Evolutionary conservation across 2,797 vertebrate genomes (phyloP).

Genomic region (Alosa sapidissima): DNA sequence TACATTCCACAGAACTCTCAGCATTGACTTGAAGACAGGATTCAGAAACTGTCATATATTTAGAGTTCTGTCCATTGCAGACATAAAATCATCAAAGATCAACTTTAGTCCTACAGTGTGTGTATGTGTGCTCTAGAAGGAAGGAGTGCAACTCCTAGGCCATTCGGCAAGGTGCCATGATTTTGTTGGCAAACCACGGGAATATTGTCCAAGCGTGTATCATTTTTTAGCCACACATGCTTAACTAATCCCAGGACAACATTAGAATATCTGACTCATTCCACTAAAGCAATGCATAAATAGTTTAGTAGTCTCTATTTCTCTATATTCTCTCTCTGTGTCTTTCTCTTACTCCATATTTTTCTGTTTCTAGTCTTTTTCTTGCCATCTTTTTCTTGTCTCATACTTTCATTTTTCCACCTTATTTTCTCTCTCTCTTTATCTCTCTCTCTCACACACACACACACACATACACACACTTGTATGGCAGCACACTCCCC

Average conservation of each 20-base stretch:
- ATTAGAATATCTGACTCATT: not conserved
- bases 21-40: too few species aligned
- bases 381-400: not conserved
- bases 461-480: not conserved
- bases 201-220: not conserved
- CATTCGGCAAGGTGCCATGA: not conserved
- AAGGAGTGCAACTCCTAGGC: not conserved
- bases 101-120: too few species aligned
- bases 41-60: too few species aligned
- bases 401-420: not conserved
- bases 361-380: slow-evolving; percentile 23
- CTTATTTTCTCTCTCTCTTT: not conserved
- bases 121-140: not conserved
- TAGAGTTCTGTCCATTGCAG: too few species aligned
- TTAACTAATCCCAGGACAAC: not conserved
- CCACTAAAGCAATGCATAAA: not conserved
- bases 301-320: not conserved
- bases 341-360: slow-evolving; percentile 27
- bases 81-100: too few species aligned
- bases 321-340: not conserved
- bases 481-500: not conserved
- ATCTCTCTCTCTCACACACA: not conserved
- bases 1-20: too few species aligned
- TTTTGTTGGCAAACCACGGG: not conserved
- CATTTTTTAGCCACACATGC: not conserved